Evolutionary conservation across 2,113 vertebrate species (phyloP).

Genomic region (Anser cygnoides): DNA sequence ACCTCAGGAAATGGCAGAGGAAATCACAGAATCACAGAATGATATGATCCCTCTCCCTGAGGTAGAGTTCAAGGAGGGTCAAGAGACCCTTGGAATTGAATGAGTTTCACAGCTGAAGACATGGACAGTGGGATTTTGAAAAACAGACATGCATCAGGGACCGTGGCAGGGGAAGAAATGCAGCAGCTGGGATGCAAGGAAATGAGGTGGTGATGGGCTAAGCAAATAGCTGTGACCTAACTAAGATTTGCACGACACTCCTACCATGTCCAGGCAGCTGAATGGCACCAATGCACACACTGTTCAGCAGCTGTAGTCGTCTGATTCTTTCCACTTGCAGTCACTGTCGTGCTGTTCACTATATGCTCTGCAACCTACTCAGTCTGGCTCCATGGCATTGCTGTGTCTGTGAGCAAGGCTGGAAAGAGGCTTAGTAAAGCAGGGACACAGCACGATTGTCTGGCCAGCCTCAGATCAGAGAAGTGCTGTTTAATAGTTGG

Average conservation of each 20-base stretch:
- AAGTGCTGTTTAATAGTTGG: not conserved
- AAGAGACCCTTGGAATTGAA: not conserved
- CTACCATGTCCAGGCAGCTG: not conserved
- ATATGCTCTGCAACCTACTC: not conserved
- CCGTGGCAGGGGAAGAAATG: not conserved
- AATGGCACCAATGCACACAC: not conserved
- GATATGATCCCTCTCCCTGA: not conserved
- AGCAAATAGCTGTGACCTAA: not conserved
- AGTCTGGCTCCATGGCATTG: not conserved
- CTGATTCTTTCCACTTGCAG: not conserved
- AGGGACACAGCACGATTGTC: not conserved
- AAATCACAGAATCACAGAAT: not conserved
- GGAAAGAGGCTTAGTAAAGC: not conserved
- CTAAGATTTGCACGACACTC: not conserved
- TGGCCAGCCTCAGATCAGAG: not conserved
- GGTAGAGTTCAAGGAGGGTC: not conserved
- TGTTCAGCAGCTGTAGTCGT: not conserved
- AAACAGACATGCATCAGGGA: not conserved
- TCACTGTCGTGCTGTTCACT: not conserved
- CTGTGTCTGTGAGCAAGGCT: not conserved
- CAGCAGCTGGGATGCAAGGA: not conserved
- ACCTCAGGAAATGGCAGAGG: not conserved
- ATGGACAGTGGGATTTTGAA: not conserved
- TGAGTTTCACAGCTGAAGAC: not conserved
- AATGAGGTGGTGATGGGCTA: not conserved